phyloP scores from a whole-genome alignment of 1,140 invertebrate genomes.

The Phymastichus coffea region DNA sequence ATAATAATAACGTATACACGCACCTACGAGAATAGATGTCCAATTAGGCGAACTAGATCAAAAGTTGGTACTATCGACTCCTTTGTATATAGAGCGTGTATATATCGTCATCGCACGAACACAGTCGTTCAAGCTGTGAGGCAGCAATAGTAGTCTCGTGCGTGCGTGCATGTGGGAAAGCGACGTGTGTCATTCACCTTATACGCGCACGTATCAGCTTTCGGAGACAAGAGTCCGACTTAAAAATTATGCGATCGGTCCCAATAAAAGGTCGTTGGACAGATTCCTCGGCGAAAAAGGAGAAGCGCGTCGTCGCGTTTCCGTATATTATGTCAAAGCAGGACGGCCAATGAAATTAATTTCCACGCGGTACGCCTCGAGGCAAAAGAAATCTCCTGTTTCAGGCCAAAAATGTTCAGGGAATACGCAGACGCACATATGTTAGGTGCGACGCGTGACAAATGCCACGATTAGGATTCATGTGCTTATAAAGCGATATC shows the following conservation, averaged over 20 bases:
- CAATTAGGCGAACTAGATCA: not conserved
- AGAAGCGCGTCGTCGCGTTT: not conserved
- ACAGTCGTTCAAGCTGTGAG: constrained; percentile 2
- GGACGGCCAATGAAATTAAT: not conserved
- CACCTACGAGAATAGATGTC: too few species aligned
- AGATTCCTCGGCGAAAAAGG: not conserved
- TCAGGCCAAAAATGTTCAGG: too few species aligned
- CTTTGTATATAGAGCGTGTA: not conserved
- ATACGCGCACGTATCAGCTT: constrained; percentile 14
- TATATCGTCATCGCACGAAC: constrained; percentile 5
- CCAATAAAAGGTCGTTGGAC: constrained; percentile 7
- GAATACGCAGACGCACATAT: too few species aligned
- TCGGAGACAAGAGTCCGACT: constrained; percentile 2
- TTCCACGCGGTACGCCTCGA: too few species aligned
- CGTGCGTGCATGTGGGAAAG: too few species aligned
- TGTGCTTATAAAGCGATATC: too few species aligned
- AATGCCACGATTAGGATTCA: too few species aligned
- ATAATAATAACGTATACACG: too few species aligned
- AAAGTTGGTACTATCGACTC: not conserved
- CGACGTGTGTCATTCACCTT: not conserved
- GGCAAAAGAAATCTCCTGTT: too few species aligned
- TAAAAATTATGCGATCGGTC: constrained; percentile 13
- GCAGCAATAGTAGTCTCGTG: too few species aligned
- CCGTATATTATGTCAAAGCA: not conserved
- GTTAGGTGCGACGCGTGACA: too few species aligned